Conservation (phyloP, 2,113 vertebrate genomes). For the Mobula hypostoma region DNA sequence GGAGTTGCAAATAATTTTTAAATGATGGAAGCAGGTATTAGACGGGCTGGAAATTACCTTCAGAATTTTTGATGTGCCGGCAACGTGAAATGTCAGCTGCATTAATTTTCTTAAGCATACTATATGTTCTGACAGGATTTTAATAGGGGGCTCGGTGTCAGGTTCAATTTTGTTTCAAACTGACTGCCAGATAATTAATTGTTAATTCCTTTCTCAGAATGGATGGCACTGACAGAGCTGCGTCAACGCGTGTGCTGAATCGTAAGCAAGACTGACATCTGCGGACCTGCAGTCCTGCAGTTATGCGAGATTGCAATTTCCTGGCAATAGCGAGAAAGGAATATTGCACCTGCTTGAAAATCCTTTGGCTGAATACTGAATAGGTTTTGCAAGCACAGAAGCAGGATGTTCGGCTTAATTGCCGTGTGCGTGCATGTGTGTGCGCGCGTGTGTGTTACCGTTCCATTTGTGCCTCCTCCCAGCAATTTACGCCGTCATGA, state of each 20-base stretch:
- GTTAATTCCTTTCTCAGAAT: slow-evolving; percentile 19
- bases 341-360: neutral
- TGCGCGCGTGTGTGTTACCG: neutral
- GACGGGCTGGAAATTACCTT: neutral
- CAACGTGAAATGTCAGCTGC: neutral
- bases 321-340: neutral
- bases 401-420: neutral
- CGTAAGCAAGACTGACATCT: neutral
- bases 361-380: neutral
- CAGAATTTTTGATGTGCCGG: neutral
- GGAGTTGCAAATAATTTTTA: neutral
- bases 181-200: slow-evolving; percentile 30
- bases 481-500: too few relatives aligned
- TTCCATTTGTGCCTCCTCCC: neutral
- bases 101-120: neutral
- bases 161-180: neutral
- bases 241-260: neutral
- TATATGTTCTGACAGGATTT: neutral
- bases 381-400: neutral
- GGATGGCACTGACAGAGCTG: neutral
- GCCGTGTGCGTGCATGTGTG: neutral
- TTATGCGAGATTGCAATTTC: neutral
- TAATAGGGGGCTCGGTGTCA: slow-evolving; percentile 11
- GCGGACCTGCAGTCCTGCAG: neutral
- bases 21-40: neutral